A percentile compares a stretch with the other conserved stretches of the same genome.
Conservation (phyloP, 2,888 invertebrate genomes). For the Halocaridina rubra region DNA sequence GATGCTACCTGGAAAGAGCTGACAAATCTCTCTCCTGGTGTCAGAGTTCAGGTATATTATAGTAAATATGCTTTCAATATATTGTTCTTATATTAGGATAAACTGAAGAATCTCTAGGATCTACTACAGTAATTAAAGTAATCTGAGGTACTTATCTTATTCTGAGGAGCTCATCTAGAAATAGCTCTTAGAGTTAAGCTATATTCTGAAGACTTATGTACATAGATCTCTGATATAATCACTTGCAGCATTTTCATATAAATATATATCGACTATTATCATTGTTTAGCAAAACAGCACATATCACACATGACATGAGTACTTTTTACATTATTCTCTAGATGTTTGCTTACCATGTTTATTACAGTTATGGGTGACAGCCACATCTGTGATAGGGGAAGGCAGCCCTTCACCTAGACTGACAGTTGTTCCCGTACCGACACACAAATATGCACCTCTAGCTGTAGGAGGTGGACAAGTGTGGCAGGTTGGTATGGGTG, state of each 20-base stretch:
- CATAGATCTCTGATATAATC: too few relatives aligned
- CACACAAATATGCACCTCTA: constrained; percentile 7
- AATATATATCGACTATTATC: too few relatives aligned
- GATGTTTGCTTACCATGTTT: too few relatives aligned
- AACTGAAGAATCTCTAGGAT: background rate
- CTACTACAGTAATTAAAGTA: background rate
- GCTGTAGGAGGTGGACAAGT: constrained; percentile 23
- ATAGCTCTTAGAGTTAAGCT: too few relatives aligned
- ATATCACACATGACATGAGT: too few relatives aligned
- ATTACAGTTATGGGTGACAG: constrained; percentile 57
- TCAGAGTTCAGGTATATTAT: constrained; percentile 79
- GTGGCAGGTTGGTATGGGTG: constrained; percentile 34
- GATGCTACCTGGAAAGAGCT: constrained; percentile 18
- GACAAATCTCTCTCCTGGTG: background rate
- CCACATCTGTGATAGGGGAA: constrained; percentile 57
- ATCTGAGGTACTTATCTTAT: background rate
- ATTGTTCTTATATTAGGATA: background rate
- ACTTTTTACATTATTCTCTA: too few relatives aligned
- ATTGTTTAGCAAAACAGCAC: too few relatives aligned
- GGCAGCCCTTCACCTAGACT: constrained; percentile 38
- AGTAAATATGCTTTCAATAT: background rate
- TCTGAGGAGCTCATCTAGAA: background rate
- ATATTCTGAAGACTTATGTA: too few relatives aligned
- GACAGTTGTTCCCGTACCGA: constrained; percentile 25
- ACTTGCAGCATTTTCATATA: too few relatives aligned